Conservation (phyloP, 2,113 vertebrate genomes). For the Podilymbus podiceps region DNA sequence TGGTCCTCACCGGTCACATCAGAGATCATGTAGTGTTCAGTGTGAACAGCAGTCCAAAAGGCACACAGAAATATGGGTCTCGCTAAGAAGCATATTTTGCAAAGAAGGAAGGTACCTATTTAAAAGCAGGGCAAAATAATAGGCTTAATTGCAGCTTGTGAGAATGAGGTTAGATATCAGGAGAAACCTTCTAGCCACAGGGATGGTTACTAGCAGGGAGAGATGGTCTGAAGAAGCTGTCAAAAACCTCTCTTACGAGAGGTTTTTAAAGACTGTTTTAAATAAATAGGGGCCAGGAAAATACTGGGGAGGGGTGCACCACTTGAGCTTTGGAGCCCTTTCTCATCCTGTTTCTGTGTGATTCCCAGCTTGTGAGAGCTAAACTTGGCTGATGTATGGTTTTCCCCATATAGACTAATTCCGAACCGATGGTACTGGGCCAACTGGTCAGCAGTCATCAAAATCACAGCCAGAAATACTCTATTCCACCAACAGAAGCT, state of each 20-base stretch:
- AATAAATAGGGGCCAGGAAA: background rate
- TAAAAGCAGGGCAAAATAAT: background rate
- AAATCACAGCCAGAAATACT: background rate
- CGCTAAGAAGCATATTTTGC: background rate
- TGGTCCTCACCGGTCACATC: background rate
- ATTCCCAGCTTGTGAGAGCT: background rate
- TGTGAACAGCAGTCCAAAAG: background rate
- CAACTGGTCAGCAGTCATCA: background rate
- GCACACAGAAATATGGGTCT: background rate
- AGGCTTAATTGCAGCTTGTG: background rate
- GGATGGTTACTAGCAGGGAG: background rate
- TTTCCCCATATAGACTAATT: background rate
- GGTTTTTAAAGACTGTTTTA: background rate
- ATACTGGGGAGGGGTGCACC: background rate
- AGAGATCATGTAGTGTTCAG: background rate
- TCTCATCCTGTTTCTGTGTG: background rate
- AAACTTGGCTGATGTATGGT: background rate
- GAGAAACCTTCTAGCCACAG: background rate
- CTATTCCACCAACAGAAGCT: background rate
- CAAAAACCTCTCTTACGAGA: background rate
- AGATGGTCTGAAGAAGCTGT: background rate
- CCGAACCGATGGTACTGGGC: background rate
- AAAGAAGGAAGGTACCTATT: background rate
- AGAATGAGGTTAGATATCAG: background rate
- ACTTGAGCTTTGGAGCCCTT: background rate